These are phyloP conservation scores for Gortyna flavago DNA, from an alignment of 2,888 invertebrate species.

Conservation along the genomic window DNA sequence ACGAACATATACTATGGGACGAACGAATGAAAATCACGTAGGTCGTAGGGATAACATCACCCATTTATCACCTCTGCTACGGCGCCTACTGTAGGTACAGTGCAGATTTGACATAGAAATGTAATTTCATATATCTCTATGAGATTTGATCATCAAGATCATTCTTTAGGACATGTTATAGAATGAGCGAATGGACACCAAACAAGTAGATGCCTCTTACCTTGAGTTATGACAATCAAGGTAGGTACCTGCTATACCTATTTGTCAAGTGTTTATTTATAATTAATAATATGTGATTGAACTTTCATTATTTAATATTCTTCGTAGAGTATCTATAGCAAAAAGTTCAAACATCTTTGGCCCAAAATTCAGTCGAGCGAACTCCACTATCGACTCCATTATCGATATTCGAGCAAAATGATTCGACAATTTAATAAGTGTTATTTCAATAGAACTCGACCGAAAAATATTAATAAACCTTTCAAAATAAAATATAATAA, in stretches of 20 bases:
- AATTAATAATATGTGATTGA: background rate
- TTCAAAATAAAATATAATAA: slow-evolving; percentile 31
- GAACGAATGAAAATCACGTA: background rate
- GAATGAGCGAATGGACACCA: background rate
- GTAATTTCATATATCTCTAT: no score
- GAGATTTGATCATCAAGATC: background rate
- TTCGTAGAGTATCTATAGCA: background rate
- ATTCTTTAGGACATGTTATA: background rate
- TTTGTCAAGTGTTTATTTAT: background rate
- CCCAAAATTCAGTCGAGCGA: background rate
- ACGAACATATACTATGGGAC: no score
- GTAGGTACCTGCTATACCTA: no score
- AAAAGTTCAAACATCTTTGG: background rate
- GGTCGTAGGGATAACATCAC: background rate
- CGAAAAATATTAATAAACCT: slow-evolving; percentile 23
- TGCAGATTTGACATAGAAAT: background rate
- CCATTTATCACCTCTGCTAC: no score
- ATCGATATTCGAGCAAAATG: background rate
- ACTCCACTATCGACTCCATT: background rate
- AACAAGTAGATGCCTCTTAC: background rate
- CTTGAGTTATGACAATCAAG: background rate
- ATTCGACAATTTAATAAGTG: slow-evolving; percentile 18
- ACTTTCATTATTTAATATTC: background rate
- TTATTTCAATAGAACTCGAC: slow-evolving; percentile 22
- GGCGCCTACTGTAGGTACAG: background rate